phyloP scores from a whole-genome alignment of 2,113 vertebrate species.

The Mungos mungo region DNA sequence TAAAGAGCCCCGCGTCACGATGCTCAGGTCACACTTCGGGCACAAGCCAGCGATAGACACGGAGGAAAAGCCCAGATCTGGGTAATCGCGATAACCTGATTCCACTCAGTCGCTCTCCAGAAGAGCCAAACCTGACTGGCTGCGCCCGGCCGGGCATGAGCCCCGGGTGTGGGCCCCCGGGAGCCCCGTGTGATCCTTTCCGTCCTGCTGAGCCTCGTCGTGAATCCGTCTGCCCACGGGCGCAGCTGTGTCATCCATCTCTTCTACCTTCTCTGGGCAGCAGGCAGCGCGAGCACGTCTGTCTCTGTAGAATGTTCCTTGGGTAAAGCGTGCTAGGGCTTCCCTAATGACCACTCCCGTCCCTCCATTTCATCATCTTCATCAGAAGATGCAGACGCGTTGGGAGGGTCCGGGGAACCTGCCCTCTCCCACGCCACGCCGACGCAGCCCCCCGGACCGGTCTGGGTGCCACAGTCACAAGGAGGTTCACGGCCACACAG shows the following conservation, averaged over 20 bases:
- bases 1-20: background rate
- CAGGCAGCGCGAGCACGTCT: rapidly evolving
- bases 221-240: rapidly evolving
- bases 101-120: background rate
- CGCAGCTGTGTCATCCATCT: background rate
- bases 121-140: no score
- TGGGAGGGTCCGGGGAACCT: rapidly evolving
- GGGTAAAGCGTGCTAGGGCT: background rate
- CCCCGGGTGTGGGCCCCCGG: background rate
- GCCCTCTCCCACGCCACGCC: rapidly evolving
- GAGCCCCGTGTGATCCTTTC: no score
- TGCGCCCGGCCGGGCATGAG: rapidly evolving
- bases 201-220: rapidly evolving
- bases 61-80: rapidly evolving
- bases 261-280: no score
- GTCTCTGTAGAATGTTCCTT: background rate
- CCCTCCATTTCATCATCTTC: background rate
- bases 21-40: background rate
- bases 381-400: rapidly evolving
- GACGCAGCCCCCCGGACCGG: rapidly evolving
- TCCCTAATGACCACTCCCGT: background rate
- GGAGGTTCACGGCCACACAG: rapidly evolving
- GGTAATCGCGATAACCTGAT: no score
- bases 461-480: rapidly evolving
- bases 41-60: rapidly evolving